These are phyloP conservation scores for Orycteropus afer DNA, from an alignment of 2,113 vertebrate genomes.

Conservation along the genomic window DNA sequence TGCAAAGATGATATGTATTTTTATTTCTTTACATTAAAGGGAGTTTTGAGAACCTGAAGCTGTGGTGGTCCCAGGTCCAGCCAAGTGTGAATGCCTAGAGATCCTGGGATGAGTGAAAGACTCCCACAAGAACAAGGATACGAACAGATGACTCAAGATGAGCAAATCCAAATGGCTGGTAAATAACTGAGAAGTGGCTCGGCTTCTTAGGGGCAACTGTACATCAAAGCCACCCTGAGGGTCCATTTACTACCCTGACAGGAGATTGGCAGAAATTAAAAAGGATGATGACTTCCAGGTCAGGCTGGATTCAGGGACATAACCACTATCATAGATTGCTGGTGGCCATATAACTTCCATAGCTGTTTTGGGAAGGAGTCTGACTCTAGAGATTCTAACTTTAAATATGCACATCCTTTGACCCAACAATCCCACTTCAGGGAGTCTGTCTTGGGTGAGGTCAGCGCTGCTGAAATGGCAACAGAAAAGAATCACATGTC, in stretches of 20 bases:
- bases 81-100: neutral
- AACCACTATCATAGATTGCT: neutral
- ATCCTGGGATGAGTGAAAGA: neutral
- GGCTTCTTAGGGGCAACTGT: neutral
- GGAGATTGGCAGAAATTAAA: neutral
- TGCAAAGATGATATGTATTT: neutral
- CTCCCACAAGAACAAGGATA: neutral
- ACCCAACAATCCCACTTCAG: too few relatives aligned
- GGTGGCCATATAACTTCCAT: too few relatives aligned
- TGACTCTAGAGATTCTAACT: neutral
- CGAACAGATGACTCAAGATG: neutral
- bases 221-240: neutral
- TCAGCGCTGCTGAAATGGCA: neutral
- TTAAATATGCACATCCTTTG: too few relatives aligned
- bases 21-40: neutral
- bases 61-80: neutral
- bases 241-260: neutral
- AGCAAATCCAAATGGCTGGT: too few relatives aligned
- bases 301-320: neutral
- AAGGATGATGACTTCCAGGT: neutral
- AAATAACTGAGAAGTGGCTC: neutral
- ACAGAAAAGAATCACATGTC: rapidly evolving
- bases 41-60: neutral
- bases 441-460: neutral
- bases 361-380: too few relatives aligned